Conservation (phyloP, 2,113 vertebrate species). For the Mormoops blainvillei region DNA sequence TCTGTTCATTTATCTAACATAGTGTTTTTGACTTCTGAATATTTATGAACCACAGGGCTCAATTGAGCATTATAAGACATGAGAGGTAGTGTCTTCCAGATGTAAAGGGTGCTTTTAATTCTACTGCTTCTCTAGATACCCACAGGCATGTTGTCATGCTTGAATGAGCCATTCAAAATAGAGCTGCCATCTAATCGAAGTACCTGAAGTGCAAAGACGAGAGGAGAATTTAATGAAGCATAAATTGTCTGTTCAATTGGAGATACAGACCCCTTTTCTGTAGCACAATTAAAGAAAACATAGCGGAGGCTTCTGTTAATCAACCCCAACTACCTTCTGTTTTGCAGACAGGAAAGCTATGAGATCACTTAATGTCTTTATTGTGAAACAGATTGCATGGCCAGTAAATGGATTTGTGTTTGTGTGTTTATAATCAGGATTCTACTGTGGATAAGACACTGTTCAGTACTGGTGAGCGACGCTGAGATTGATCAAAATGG, state of each 20-base stretch:
- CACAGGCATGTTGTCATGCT: constrained; percentile 48
- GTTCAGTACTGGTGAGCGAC: not conserved
- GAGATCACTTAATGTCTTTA: constrained; percentile 18
- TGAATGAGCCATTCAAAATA: constrained; percentile 47
- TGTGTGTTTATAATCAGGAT: not conserved
- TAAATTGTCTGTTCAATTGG: constrained; percentile 6
- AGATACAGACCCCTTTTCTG: not conserved
- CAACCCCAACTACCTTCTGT: not conserved
- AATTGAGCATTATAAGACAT: constrained; percentile 15
- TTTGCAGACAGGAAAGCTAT: constrained; percentile 27
- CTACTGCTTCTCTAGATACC: constrained; percentile 10
- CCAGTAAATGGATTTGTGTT: not conserved
- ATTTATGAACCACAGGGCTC: constrained; percentile 55
- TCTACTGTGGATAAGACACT: not conserved
- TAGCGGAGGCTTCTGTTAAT: not conserved
- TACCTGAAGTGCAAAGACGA: constrained; percentile 52
- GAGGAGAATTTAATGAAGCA: constrained; percentile 56
- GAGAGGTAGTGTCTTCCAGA: constrained; percentile 49
- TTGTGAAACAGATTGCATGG: not conserved
- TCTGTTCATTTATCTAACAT: constrained; percentile 55
- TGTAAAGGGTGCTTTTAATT: constrained; percentile 31
- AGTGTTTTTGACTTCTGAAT: constrained; percentile 48
- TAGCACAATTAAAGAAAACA: constrained; percentile 31
- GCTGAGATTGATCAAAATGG: not conserved
- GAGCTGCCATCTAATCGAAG: constrained; percentile 48